phyloP scores from a whole-genome alignment of 2,888 invertebrate species.

The Clepsis dumicolana region DNA sequence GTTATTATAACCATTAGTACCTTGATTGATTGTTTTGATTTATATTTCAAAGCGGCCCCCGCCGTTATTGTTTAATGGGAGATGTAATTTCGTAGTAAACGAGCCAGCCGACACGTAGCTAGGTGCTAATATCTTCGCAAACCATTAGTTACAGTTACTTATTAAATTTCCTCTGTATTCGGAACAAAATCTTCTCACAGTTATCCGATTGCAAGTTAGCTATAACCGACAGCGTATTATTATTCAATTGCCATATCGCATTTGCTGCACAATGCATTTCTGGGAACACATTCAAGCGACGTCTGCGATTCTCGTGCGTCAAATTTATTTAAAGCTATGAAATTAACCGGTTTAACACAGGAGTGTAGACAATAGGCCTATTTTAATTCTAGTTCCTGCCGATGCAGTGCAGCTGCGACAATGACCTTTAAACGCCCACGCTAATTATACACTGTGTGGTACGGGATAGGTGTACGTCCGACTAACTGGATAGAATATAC shows the following conservation, averaged over 20 bases:
- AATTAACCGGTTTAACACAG: slow-evolving; percentile 43
- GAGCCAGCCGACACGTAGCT: slow-evolving; percentile 20
- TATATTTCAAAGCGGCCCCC: slow-evolving; percentile 25
- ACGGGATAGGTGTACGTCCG: slow-evolving; percentile 38
- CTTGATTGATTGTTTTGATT: slow-evolving; percentile 34
- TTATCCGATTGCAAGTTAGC: slow-evolving; percentile 36
- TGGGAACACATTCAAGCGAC: slow-evolving; percentile 28
- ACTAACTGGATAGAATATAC: slow-evolving; percentile 32
- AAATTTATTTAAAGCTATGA: slow-evolving; percentile 28
- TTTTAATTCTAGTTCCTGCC: slow-evolving; percentile 68
- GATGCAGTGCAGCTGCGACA: slow-evolving; percentile 76
- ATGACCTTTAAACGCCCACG: slow-evolving; percentile 84
- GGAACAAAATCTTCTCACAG: slow-evolving; percentile 38
- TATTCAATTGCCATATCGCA: slow-evolving; percentile 42
- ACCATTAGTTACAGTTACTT: slow-evolving; percentile 33
- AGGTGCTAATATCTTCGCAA: slow-evolving; percentile 29
- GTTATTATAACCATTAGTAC: slow-evolving; percentile 30
- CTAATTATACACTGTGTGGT: slow-evolving; percentile 78
- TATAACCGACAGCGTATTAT: slow-evolving; percentile 32
- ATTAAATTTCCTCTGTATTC: slow-evolving; percentile 19
- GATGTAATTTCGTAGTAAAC: slow-evolving; percentile 35
- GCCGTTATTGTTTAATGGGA: slow-evolving; percentile 21
- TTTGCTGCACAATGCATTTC: slow-evolving; percentile 40
- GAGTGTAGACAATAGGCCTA: slow-evolving; percentile 63
- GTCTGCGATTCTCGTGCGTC: slow-evolving; percentile 22